These are phyloP conservation scores for Euzetes globulus DNA, from an alignment of 2,888 invertebrate genomes.

Conservation along the genomic window DNA sequence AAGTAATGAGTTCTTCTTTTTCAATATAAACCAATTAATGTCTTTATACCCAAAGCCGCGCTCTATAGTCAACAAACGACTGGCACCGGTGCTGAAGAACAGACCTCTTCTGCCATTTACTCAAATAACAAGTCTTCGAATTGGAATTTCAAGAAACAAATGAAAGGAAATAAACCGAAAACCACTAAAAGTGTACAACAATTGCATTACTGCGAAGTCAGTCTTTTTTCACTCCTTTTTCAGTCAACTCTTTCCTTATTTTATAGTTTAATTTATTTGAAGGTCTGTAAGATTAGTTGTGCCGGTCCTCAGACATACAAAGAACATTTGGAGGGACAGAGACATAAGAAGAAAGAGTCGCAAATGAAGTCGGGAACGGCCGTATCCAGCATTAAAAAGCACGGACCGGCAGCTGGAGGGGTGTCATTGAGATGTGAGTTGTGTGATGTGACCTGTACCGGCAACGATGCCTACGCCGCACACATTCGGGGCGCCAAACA, in stretches of 20 bases:
- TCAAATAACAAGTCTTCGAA: slow-evolving; percentile 38
- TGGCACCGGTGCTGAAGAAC: slow-evolving; percentile 38
- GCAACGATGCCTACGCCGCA: slow-evolving; percentile 95
- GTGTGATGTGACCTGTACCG: slow-evolving; percentile 97
- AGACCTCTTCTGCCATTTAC: slow-evolving; percentile 39
- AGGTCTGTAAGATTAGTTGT: slow-evolving; percentile 93
- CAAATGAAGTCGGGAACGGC: slow-evolving; percentile 48
- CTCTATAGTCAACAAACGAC: slow-evolving; percentile 39
- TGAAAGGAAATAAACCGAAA: slow-evolving; percentile 61
- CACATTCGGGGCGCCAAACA: slow-evolving; percentile 97
- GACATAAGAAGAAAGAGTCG: slow-evolving; percentile 97
- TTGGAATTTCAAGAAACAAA: slow-evolving; percentile 41
- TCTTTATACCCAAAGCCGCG: not conserved
- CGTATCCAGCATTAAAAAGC: slow-evolving; percentile 40
- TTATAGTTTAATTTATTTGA: not conserved
- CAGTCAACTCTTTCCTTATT: not conserved
- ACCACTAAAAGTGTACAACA: slow-evolving; percentile 84
- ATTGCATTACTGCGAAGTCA: slow-evolving; percentile 82
- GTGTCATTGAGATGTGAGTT: slow-evolving; percentile 84
- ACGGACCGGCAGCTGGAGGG: slow-evolving; percentile 47
- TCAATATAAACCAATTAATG: not conserved
- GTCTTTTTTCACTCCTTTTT: not conserved
- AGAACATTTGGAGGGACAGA: slow-evolving; percentile 96
- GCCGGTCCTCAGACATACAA: slow-evolving; percentile 88
- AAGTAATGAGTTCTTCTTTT: slow-evolving; percentile 10